A percentile compares a stretch with the other conserved stretches of the same genome.
Conservation (phyloP, 2,888 invertebrate species). For the Tipula vernalis region DNA sequence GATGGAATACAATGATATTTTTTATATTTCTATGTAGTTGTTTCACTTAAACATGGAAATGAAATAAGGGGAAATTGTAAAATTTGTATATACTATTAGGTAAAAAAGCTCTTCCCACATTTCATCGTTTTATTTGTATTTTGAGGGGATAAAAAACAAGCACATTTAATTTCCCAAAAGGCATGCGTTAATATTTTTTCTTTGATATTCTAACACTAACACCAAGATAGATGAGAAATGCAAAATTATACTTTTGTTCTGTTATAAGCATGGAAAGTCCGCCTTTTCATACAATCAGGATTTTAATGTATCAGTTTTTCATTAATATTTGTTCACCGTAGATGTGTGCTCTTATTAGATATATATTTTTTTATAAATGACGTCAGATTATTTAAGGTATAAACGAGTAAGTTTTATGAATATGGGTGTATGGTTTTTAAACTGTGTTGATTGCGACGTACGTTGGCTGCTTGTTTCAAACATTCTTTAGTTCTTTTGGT, state of each 20-base stretch:
- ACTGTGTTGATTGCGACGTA: neutral
- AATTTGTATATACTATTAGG: neutral
- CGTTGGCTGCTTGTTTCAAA: neutral
- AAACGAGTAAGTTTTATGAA: neutral
- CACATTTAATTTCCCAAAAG: neutral
- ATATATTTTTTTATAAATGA: neutral
- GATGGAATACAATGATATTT: neutral
- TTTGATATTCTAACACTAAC: neutral
- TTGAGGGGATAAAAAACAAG: neutral
- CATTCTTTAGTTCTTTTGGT: neutral
- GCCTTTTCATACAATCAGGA: neutral
- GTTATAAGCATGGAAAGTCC: neutral
- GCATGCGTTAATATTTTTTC: neutral
- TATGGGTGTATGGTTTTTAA: neutral
- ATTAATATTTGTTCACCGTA: neutral
- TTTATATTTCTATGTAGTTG: neutral
- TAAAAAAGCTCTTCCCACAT: neutral
- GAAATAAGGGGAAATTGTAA: neutral
- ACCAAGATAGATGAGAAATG: neutral
- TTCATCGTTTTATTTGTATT: neutral
- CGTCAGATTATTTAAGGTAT: neutral
- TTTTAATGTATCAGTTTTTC: neutral
- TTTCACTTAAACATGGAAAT: neutral
- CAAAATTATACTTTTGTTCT: neutral
- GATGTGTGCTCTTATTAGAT: neutral